A percentile compares a stretch with the other conserved stretches of the same genome.
Conservation (phyloP, 1,140 invertebrate species). For the Leptinotarsa texana region DNA sequence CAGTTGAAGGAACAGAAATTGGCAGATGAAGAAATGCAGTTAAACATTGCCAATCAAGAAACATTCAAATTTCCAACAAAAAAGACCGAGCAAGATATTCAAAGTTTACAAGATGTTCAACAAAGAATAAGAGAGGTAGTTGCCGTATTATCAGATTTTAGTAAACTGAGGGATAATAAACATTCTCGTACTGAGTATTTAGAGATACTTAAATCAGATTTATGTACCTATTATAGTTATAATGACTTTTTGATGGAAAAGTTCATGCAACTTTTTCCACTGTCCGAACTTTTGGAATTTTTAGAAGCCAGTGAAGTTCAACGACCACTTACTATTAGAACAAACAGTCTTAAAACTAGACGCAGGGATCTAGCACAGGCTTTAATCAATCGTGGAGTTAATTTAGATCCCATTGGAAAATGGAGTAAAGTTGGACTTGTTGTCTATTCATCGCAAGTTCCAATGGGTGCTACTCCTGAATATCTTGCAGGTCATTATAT, state of each 20-base stretch:
- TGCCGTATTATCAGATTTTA: constrained; percentile 88
- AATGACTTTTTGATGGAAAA: constrained; percentile 95
- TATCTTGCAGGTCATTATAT: constrained; percentile 99
- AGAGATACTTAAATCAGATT: constrained; percentile 77
- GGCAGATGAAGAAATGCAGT: constrained; percentile 78
- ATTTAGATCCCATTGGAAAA: constrained; percentile 96
- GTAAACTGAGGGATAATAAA: constrained; percentile 72
- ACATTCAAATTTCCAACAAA: constrained; percentile 75
- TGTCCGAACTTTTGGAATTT: constrained; percentile 90
- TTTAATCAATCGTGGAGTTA: constrained; percentile 94
- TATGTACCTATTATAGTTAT: constrained; percentile 96
- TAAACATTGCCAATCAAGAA: constrained; percentile 75
- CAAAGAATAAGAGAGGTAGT: constrained; percentile 90
- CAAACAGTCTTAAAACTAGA: constrained; percentile 94
- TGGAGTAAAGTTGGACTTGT: constrained; percentile 99
- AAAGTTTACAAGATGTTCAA: constrained; percentile 82
- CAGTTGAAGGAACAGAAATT: constrained; percentile 71
- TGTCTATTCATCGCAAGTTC: constrained; percentile 94
- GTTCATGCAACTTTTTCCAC: constrained; percentile 90
- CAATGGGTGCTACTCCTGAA: constrained; percentile 97
- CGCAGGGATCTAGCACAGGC: constrained; percentile 91
- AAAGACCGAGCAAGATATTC: constrained; percentile 71
- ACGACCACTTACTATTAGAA: constrained; percentile 92
- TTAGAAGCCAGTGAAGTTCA: constrained; percentile 96
- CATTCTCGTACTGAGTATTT: constrained; percentile 83